Evolutionary conservation across 2,113 vertebrate genomes (phyloP).

Genomic region (Elachura formosa): DNA sequence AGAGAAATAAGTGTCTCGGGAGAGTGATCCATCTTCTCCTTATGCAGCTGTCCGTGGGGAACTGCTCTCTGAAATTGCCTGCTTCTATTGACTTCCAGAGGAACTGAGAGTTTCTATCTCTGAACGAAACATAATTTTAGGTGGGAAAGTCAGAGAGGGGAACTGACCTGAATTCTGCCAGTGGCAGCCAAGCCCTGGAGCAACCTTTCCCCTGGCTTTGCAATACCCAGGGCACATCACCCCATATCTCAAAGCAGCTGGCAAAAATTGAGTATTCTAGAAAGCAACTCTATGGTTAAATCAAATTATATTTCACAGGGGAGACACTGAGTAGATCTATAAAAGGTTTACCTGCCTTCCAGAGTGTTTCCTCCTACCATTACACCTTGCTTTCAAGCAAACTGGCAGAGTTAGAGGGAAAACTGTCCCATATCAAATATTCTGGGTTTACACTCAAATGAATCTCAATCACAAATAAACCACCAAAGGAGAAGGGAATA

Average conservation of each 20-base stretch:
- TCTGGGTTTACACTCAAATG: not conserved
- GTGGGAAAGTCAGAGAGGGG: not conserved
- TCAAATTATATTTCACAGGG: not conserved
- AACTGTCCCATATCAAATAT: not conserved
- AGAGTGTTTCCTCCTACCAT: not conserved
- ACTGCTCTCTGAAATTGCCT: slow-evolving; percentile 22
- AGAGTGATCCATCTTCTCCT: slow-evolving; percentile 10
- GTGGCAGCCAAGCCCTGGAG: not conserved
- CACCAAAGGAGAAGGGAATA: not conserved
- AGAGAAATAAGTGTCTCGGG: not conserved
- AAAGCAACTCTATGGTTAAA: not conserved
- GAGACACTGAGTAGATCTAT: not conserved
- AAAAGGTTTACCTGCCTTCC: not conserved
- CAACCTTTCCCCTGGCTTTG: not conserved
- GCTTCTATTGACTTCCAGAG: not conserved
- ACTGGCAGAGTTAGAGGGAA: not conserved
- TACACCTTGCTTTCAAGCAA: not conserved
- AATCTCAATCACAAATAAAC: not conserved
- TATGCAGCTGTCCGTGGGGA: not conserved
- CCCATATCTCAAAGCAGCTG: not conserved
- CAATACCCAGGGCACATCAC: not conserved
- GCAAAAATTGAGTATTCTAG: not conserved
- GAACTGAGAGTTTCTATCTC: not conserved
- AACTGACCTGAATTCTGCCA: not conserved
- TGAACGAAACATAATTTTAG: not conserved